Percentiles rank a stretch among this genome's conserved stretches.
Conservation (phyloP, 2,797 vertebrate species). For the Gorsachius magnificus region DNA sequence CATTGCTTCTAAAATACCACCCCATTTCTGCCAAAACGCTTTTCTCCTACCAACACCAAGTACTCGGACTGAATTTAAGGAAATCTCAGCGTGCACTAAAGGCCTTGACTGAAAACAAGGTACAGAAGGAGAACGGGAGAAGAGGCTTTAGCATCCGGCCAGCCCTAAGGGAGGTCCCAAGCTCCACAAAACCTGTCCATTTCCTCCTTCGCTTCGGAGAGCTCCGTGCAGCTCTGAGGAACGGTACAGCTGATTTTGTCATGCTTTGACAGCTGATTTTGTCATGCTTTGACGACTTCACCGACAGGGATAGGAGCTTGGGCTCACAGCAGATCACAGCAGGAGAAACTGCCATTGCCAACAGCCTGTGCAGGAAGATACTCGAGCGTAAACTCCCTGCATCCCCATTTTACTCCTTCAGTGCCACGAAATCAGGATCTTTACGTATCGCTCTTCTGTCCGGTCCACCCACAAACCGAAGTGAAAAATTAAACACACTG, state of each 20-base stretch:
- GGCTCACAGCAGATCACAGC: not conserved
- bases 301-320: too few relatives aligned
- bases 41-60: not conserved
- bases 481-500: rapidly evolving
- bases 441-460: not conserved
- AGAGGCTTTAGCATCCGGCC: not conserved
- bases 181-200: not conserved
- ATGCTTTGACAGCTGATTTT: not conserved
- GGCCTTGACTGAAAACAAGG: not conserved
- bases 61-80: too few relatives aligned
- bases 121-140: not conserved
- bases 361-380: not conserved
- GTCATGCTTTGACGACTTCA: not conserved
- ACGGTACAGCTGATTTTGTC: not conserved
- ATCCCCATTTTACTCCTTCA: not conserved
- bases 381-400: not conserved
- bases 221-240: not conserved
- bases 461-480: not conserved
- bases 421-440: not conserved
- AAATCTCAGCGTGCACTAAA: not conserved
- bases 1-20: not conserved
- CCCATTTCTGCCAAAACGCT: not conserved
- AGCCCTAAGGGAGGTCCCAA: not conserved
- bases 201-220: not conserved
- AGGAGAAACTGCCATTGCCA: not conserved